Conservation (phyloP, 2,113 vertebrate species). For the Cacatua alba region DNA sequence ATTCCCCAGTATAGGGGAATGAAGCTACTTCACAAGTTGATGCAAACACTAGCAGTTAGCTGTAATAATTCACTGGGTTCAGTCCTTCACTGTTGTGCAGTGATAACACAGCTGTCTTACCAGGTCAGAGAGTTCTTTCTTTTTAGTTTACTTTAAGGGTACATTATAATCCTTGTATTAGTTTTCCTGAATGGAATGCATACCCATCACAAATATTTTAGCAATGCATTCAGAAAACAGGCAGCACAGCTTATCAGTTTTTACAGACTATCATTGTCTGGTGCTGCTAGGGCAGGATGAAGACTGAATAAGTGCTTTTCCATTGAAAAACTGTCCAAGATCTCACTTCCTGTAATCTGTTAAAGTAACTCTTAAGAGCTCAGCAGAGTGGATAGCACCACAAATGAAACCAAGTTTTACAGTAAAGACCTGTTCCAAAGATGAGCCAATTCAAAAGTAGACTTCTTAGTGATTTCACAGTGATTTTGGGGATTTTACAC, state of each 20-base stretch:
- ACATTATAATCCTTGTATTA: background rate
- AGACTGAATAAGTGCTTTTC: background rate
- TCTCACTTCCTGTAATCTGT: background rate
- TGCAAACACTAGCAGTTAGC: background rate
- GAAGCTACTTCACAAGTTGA: constrained; percentile 1
- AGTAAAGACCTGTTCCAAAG: background rate
- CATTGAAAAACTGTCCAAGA: background rate
- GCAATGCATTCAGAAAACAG: background rate
- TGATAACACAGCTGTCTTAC: background rate
- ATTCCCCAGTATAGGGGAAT: background rate
- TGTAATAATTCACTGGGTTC: background rate
- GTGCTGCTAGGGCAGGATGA: background rate
- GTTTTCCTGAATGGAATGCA: background rate
- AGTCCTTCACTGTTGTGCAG: background rate
- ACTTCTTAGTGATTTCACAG: background rate
- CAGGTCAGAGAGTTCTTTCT: background rate
- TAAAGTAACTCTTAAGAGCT: background rate
- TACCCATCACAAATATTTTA: background rate
- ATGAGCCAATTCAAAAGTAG: background rate
- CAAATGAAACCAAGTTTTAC: background rate
- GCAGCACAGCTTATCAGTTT: background rate
- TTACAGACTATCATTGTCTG: background rate
- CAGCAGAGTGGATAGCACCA: background rate
- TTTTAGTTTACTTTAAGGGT: background rate
- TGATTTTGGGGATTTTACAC: background rate